Evolutionary conservation across 1,140 invertebrate species (phyloP), one percentile per base, ranked within the genome.

Genomic region (Temnothorax longispinosus): DNA sequence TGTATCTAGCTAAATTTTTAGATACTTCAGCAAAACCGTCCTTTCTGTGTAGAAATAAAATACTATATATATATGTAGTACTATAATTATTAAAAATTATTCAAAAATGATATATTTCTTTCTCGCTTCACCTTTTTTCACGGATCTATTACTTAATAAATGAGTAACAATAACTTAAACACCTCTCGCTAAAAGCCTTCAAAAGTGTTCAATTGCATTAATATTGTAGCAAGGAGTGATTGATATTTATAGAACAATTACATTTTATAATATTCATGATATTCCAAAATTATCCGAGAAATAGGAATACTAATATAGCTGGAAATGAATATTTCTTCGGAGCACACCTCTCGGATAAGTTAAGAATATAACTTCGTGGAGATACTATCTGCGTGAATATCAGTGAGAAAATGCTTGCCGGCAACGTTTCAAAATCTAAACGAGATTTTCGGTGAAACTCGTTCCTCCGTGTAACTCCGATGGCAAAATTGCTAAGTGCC

Each of bases 401-500:
- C 56, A 50, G 76, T 47, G 62, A 69, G 77, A 67, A 71, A 71
- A 56, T 44, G 78, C 64, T 71, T 21, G 47, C 50, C 78, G n/a
- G 27, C 32, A 58, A 84, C 69, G 52, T 62, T 75, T 75, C 67
- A 44, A 72, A 74, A 82, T 82, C 38, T 58, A 82, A 82, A 75
- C 41, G 54, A 75, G 52, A 64, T 84, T 38, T 50, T 84, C 69
- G 35, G 52, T 27, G 38, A 81, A 56, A 81, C 71, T 71, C 65
- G 64, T 71, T 71, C 11, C 64, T 71, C 65, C 64, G 50, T 81
- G 38, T 69, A 81, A 81, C 15, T 56, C 64, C 35, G 3, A 56
- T 21, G 52, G 35, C 65, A 47, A 84, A 75, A 60, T 62, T 74
- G 38, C 52, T 82, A 82, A 82, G 67, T 82, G 67, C 38, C 64